Base-by-base conservation (phyloP, 1,140 invertebrate species). In the Drosophila neocordata region DNA sequence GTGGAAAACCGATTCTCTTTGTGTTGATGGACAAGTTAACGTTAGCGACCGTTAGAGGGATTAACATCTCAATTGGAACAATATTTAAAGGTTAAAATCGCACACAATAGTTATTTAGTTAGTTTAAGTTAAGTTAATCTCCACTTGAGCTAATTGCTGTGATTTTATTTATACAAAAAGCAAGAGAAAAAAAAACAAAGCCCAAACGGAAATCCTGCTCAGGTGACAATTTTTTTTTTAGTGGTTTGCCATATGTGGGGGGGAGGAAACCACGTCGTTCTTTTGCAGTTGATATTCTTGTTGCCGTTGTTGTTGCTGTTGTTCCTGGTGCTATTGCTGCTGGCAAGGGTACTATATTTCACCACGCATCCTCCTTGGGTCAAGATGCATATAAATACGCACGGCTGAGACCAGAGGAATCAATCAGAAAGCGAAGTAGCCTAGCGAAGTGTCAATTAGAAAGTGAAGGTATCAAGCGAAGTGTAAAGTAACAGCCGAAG, bases 161-260 rank as follows among this genome's bases (percentile, higher is more conserved):
- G 37, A 69, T 57, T 60, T 22, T 63, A 87, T 87, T 75, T 79
- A 87, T 65, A 69, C 62, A 62, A 57, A 52, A 24, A 27, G 38
- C 41, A 48, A 48, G 15, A 31, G 7, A 31, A 31, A 31, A 31
- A 31, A 31, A 31, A 6, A 31, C 27, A 77, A 61, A 77, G 65
- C 41, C 64, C 27, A n/a, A 77, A 82, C 82, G 82, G 82, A 87
- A 87, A 87, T 87, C 83, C 82, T 87, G 65, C 78, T 85, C 82
- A 88, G 82, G 83, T 88, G 82, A 87, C 82, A 87, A 82, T 65
- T 78, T 35, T 27, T 58, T 58, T 34, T 12, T 8, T 15, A 27
- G 27, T 34, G 34, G 18, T 24, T 24, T 24, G 22, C 22, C 2
- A 24, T n/a, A n/a, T n/a, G n/a, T n/a, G n/a, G 44, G 8, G 8